Percentiles rank a stretch among this genome's conserved stretches.
Evolutionary conservation across 2,797 vertebrate species (phyloP).

Genomic region (Pipistrellus pygmaeus): DNA sequence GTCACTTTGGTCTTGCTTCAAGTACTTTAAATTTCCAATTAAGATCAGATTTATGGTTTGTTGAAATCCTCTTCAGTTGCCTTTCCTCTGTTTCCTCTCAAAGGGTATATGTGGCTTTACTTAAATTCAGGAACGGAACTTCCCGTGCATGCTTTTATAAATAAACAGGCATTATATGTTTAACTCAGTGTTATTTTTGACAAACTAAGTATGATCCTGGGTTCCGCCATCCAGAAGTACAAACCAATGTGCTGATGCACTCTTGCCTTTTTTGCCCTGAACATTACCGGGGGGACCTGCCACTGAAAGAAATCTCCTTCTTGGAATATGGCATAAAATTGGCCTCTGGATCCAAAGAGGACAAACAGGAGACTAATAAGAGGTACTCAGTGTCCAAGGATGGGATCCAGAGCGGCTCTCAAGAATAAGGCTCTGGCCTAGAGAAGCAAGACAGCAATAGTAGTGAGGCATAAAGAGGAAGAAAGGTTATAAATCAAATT

Average conservation of each 20-base stretch:
- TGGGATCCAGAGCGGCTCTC: accelerated
- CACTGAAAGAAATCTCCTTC: background rate
- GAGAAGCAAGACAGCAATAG: background rate
- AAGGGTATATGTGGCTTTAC: constrained; percentile 5
- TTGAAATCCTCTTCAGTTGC: constrained; percentile 60
- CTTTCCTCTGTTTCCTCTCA: background rate
- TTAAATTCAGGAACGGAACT: background rate
- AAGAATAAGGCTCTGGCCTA: background rate
- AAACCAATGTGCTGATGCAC: accelerated
- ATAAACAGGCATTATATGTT: background rate
- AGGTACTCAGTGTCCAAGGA: background rate
- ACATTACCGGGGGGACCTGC: background rate
- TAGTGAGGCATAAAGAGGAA: too few relatives aligned
- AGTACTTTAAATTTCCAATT: constrained; percentile 66
- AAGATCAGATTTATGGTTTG: constrained; percentile 72
- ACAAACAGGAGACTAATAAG: background rate
- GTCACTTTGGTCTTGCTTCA: constrained; percentile 47
- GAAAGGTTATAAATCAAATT: background rate
- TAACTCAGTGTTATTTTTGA: constrained; percentile 48
- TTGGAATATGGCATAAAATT: background rate
- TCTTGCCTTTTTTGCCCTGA: background rate
- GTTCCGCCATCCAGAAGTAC: background rate
- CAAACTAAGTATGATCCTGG: background rate
- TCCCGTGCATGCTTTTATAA: background rate
- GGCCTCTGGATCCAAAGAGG: background rate